These are phyloP conservation scores for Parus major DNA, from an alignment of 2,113 vertebrate species.

Conservation along the genomic window DNA sequence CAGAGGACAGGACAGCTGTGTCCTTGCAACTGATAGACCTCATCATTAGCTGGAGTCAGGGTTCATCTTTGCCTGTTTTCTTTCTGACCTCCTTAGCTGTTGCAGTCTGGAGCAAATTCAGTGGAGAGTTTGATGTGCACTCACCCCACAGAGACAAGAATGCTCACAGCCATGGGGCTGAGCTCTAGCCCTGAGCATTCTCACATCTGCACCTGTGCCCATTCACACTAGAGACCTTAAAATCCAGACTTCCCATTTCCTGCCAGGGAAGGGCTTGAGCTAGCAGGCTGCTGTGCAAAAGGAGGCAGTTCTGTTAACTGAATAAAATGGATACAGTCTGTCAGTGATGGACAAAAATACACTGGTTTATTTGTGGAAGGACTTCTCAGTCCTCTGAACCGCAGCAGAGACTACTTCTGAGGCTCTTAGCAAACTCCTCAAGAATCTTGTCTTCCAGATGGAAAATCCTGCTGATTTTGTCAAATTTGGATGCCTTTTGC, in stretches of 20 bases:
- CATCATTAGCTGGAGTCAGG: not conserved
- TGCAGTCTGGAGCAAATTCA: not conserved
- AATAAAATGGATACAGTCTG: not conserved
- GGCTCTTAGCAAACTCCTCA: not conserved
- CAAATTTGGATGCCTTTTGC: not conserved
- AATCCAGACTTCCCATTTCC: not conserved
- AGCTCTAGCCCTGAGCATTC: not conserved
- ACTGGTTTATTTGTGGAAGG: not conserved
- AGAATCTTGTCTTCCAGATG: not conserved
- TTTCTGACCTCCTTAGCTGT: not conserved
- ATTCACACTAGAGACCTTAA: not conserved
- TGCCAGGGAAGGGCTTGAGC: not conserved
- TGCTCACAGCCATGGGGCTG: not conserved
- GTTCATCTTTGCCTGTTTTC: not conserved
- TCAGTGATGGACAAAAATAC: not conserved
- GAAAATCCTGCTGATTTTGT: not conserved
- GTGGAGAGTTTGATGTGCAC: not conserved
- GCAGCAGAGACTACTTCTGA: not conserved
- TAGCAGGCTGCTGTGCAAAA: not conserved
- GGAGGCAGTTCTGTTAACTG: not conserved
- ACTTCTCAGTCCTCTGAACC: not conserved
- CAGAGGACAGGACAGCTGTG: not conserved
- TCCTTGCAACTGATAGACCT: not conserved
- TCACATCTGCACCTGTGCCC: fast-evolving
- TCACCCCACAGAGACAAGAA: not conserved